These are phyloP conservation scores for Epinotia brunnichana DNA, from an alignment of 2,888 invertebrate species.

Conservation along the genomic window DNA sequence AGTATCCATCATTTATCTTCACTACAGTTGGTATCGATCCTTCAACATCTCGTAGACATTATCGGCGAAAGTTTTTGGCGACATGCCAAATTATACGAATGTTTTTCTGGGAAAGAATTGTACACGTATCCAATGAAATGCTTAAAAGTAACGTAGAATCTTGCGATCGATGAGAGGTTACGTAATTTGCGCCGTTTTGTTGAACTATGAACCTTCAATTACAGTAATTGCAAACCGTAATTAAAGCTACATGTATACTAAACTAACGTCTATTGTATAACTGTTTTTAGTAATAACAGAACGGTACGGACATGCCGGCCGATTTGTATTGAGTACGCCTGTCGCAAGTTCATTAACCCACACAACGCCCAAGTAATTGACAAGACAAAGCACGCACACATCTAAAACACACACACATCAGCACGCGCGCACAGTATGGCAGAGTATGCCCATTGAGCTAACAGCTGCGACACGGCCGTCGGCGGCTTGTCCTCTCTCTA, in stretches of 20 bases:
- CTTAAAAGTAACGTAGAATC: constrained; percentile 9
- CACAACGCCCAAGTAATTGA: no score
- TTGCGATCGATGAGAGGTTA: constrained; percentile 18
- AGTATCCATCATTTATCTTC: background rate
- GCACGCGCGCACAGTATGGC: no score
- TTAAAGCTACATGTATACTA: constrained; percentile 8
- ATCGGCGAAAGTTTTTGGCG: constrained; percentile 29
- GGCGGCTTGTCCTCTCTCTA: no score
- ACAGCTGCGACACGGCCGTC: no score
- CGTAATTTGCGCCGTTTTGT: constrained; percentile 1
- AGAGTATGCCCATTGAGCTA: no score
- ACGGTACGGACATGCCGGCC: no score
- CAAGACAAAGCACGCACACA: no score
- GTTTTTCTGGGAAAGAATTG: constrained; percentile 15
- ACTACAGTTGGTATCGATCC: background rate
- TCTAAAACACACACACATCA: no score
- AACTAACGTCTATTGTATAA: background rate
- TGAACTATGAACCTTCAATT: constrained; percentile 26
- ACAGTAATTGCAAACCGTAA: constrained; percentile 30
- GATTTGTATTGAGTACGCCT: no score
- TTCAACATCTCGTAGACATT: constrained; percentile 13
- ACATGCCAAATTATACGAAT: constrained; percentile 28
- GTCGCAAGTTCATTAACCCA: no score
- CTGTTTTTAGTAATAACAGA: background rate
- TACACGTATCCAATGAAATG: background rate